phyloP scores from a whole-genome alignment of 2,888 invertebrate species.

The Melinopterus prodromus region DNA sequence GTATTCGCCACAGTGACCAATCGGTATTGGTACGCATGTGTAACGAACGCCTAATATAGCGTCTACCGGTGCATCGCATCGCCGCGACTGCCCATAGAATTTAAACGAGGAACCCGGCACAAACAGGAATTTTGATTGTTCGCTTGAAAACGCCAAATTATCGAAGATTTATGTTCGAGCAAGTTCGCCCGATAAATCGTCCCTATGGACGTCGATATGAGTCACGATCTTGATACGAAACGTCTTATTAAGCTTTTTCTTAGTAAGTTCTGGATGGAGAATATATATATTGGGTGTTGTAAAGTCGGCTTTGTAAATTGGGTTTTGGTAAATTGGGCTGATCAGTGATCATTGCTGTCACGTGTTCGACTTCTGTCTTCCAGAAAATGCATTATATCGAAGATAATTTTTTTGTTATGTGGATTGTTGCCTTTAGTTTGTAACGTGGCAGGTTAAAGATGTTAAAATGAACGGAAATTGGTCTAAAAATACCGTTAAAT shows the following conservation, averaged over 20 bases:
- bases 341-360: neutral
- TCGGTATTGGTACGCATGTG: conserved; percentile 20
- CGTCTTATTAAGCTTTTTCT: conserved; percentile 31
- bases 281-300: neutral
- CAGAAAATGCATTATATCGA: conserved; percentile 33
- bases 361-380: conserved; percentile 29
- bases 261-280: neutral
- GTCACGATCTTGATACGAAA: conserved; percentile 29
- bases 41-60: conserved; percentile 39
- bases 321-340: conserved; percentile 9
- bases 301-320: conserved; percentile 25
- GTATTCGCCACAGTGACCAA: conserved; percentile 21
- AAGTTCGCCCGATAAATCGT: conserved; percentile 24
- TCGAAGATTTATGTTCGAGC: conserved; percentile 33
- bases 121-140: conserved; percentile 32
- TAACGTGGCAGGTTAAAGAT: neutral
- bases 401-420: conserved; percentile 22
- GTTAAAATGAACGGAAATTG: no score
- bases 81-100: conserved; percentile 23
- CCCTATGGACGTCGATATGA: conserved; percentile 30
- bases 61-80: conserved; percentile 28
- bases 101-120: conserved; percentile 29
- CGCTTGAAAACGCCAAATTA: conserved; percentile 37
- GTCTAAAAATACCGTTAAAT: no score
- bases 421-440: neutral